Conservation (phyloP, 2,113 vertebrate genomes). For the Tetrao urogallus region DNA sequence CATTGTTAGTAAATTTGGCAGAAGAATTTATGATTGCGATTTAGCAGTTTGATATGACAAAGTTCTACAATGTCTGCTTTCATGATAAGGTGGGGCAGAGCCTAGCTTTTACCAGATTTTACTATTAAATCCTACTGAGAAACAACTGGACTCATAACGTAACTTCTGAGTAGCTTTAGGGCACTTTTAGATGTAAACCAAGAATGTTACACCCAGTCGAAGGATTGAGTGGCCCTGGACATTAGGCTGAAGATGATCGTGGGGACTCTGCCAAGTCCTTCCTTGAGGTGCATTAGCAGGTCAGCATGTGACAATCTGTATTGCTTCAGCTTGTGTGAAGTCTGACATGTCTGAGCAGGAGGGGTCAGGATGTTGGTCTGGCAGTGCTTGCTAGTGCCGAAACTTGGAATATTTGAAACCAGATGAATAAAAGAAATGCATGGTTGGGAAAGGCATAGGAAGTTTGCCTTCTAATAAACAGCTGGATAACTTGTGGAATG, state of each 20-base stretch:
- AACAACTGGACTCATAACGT: background rate
- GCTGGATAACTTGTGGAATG: background rate
- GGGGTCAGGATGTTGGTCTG: background rate
- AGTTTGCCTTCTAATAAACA: background rate
- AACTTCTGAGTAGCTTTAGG: constrained; percentile 20
- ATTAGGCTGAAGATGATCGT: constrained; percentile 18
- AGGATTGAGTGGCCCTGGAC: constrained; percentile 13
- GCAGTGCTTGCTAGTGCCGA: background rate
- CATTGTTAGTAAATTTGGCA: background rate
- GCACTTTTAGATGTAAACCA: constrained; percentile 33
- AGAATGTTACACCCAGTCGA: background rate
- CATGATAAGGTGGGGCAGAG: background rate
- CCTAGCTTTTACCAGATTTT: background rate
- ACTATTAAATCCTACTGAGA: background rate
- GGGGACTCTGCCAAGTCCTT: constrained; percentile 37
- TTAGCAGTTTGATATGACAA: background rate
- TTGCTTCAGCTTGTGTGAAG: constrained; percentile 14
- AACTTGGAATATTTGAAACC: background rate
- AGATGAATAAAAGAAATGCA: background rate
- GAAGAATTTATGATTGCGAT: background rate
- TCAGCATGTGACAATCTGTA: background rate
- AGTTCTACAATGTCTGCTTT: background rate
- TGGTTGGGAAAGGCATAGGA: background rate
- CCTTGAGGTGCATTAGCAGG: constrained; percentile 1
- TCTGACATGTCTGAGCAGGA: constrained; percentile 16